Evolutionary conservation across 2,888 invertebrate species (phyloP), one percentile per base, ranked within the genome.

Genomic region (Drymonia ruficornis): DNA sequence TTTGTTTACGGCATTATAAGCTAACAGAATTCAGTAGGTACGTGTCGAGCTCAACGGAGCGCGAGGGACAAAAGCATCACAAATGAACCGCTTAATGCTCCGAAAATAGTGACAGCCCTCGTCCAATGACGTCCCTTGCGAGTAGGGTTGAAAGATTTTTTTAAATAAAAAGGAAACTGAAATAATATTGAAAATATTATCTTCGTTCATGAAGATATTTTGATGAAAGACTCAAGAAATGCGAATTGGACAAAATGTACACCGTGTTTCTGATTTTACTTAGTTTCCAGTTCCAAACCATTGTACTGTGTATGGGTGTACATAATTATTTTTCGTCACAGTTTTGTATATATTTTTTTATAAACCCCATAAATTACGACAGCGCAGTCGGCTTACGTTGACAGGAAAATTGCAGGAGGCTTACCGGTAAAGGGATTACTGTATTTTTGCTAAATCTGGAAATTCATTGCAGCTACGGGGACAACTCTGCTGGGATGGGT

Each of bases 21-120:
- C 23, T 23, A 42, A 19, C 47, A 31, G 51, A 59, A 63, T 66
- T 53, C 23, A 15, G 38, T 53, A 48, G 42, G 49, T 48, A 48
- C 31, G 54, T 46, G 48, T 18, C 23, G 23, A 44, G 63, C 50
- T 50, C 60, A 59, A 16, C 45, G 58, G 55, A 56, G 60, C 65
- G 63, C 53, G 55, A 54, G 51, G 53, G 49, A 45, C 55, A 59
- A 55, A 56, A 62, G 66, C 67, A 65, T 65, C 59, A 15, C 61
- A 63, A 74, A 65, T 70, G 72, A 60, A 61, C 54, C 61, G 62
- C 58, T 11, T 61, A 70, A 55, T 44, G 49, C 55, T 63, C 61
- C 64, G 36, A 51, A 68, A 67, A 70, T 62, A 66, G 46, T n/a
- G 51, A 52, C 16, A 15, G 13, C 50, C 31, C 13, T 12, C 50